Evolutionary conservation across 2,888 invertebrate species (phyloP).

Genomic region (Gnatocerus cornutus): DNA sequence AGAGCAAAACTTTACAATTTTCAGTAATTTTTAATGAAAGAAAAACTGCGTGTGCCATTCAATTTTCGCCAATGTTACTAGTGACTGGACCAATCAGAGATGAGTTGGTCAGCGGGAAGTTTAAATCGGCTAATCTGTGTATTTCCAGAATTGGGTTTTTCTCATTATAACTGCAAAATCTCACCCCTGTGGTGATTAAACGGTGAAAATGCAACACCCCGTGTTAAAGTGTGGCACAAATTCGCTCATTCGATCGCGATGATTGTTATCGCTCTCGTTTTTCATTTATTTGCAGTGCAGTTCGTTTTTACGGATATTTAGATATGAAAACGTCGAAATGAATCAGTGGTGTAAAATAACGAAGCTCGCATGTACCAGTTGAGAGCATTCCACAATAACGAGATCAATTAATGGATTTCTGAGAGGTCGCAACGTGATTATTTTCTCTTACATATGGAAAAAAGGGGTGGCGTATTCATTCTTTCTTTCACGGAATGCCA

Average conservation of each 20-base stretch:
- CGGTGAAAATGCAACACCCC: conserved; percentile 24
- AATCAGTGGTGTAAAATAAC: conserved; percentile 61
- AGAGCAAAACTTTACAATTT: too few species aligned
- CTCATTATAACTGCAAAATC: neutral
- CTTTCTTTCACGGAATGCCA: conserved; percentile 12
- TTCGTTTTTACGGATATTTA: conserved; percentile 52
- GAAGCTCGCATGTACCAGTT: conserved; percentile 56
- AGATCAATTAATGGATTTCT: conserved; percentile 59
- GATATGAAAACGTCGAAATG: conserved; percentile 54
- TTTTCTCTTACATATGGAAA: conserved; percentile 24
- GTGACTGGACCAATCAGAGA: neutral
- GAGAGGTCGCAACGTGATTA: conserved; percentile 25
- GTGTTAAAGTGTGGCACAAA: conserved; percentile 10
- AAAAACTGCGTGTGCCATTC: too few species aligned
- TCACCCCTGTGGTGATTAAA: conserved; percentile 1
- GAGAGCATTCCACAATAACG: conserved; percentile 58
- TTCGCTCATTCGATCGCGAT: conserved; percentile 34
- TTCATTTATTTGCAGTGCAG: conserved; percentile 41
- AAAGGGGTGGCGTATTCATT: conserved; percentile 5
- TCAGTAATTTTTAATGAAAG: too few species aligned
- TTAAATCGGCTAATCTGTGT: too few species aligned
- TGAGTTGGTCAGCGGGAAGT: neutral
- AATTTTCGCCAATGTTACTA: too few species aligned
- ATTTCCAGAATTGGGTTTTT: too few species aligned
- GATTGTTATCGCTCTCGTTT: conserved; percentile 43